These are phyloP conservation scores for Yoshiicerus persimilis DNA, from an alignment of 1,140 invertebrate species.

Conservation along the genomic window DNA sequence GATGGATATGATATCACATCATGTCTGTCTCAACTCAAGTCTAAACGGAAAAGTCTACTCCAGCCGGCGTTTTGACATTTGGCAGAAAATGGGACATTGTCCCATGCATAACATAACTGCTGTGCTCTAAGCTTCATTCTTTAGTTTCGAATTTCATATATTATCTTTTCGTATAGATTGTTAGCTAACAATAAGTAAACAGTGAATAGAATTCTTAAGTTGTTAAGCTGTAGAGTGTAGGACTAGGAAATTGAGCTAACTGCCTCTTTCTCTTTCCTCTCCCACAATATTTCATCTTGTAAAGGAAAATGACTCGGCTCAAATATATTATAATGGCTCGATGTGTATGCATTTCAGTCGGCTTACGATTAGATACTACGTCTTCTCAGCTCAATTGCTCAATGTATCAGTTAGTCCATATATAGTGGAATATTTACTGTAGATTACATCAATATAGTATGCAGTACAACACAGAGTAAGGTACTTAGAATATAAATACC, in stretches of 20 bases:
- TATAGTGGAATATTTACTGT: neutral
- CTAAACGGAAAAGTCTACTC: neutral
- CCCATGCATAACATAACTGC: neutral
- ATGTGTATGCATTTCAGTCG: neutral
- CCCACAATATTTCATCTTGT: neutral
- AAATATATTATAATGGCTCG: neutral
- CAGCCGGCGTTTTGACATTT: constrained; percentile 11
- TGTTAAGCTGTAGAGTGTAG: neutral
- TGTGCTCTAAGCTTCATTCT: neutral
- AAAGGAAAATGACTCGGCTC: constrained; percentile 8
- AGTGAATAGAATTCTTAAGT: neutral
- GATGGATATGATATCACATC: neutral
- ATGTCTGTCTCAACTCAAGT: neutral
- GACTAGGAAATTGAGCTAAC: neutral
- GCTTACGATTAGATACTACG: neutral
- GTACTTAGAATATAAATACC: neutral
- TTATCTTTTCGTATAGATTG: neutral
- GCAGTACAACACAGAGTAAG: too few relatives aligned
- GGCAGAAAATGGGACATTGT: neutral
- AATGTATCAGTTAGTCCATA: neutral
- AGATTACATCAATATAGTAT: neutral
- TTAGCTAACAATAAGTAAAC: neutral
- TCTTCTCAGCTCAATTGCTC: neutral
- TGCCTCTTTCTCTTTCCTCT: neutral
- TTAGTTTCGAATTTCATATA: neutral